A percentile compares a stretch with the other conserved stretches of the same genome.
Evolutionary conservation across 2,113 vertebrate genomes (phyloP).

Genomic region (Pachyramphus minor): DNA sequence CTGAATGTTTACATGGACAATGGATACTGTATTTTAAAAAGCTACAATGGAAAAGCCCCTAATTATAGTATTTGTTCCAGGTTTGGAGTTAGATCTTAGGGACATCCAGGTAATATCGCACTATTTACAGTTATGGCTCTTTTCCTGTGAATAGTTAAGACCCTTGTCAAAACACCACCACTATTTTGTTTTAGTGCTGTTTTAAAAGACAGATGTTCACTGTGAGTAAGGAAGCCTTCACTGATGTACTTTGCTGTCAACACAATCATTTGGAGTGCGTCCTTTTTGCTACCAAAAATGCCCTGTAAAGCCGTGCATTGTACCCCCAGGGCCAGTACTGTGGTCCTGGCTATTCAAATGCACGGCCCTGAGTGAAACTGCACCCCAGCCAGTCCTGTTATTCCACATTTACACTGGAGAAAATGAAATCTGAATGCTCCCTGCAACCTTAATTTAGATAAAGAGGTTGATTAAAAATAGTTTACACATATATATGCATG

Average conservation of each 20-base stretch:
- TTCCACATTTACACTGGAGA: neutral
- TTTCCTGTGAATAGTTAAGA: conserved; percentile 68
- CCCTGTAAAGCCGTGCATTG: neutral
- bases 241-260: conserved; percentile 68
- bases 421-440: neutral
- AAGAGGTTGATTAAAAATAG: neutral
- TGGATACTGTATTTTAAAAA: conserved; percentile 72
- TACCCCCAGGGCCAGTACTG: neutral
- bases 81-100: conserved; percentile 68
- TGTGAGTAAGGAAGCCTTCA: conserved; percentile 73
- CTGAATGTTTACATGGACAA: conserved; percentile 78
- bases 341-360: neutral
- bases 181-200: conserved; percentile 78
- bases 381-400: neutral
- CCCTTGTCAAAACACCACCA: conserved; percentile 71
- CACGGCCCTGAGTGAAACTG: neutral
- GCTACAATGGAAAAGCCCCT: conserved; percentile 71
- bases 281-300: conserved; percentile 58
- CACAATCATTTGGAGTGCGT: conserved; percentile 64
- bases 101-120: conserved; percentile 42
- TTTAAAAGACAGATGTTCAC: conserved; percentile 79
- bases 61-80: conserved; percentile 70
- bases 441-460: neutral
- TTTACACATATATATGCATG: neutral
- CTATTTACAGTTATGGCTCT: conserved; percentile 49